Base-by-base conservation (phyloP, 92 coral and sea anemone species). In the Zoanthus sociatus region DNA sequence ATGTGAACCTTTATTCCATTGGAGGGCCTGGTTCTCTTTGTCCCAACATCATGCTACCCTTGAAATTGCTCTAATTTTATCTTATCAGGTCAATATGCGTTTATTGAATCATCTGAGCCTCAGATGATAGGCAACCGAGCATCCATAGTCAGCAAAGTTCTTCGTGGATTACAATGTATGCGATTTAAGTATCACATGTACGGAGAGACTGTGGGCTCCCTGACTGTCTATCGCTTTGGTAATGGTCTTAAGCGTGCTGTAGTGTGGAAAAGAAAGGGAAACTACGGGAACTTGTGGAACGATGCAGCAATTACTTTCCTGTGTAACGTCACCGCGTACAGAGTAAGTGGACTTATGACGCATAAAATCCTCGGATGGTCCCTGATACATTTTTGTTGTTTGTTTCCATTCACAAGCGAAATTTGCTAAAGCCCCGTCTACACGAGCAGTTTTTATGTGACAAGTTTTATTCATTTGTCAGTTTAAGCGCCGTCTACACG, bases 81-180 rank as follows among this genome's bases (percentile, higher is more conserved):
- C 31, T 66, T 71, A 54, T 56, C 42, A 93, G 99, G 96, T 47
- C 90, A 90, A 7, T 97, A 97, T 66, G 94, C 93, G 30, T 97
- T 92, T 84, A 94, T 95, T 15, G 99, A 97, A 87, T 89, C 99
- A 30, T 97, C 99, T 0, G 96, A 90, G 79, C 99, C 99, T 21
- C 91, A 95, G 14, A 75, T 79, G 56, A 31, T 84, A 5, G 93
- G 95, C 12, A 94, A 93, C 90, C 93, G 83, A 63, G 99, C 99
- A 0, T 76, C 90, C 60, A 78, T 97, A 83, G 66, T 90, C 94
- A 97, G 99, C 88, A 94, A 95, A 74, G 73, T 72, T 7, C 84
- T 97, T 13, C 86, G 89, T 20, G 94, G 98, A 8, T 72, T 96
- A 20, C 94, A 94, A 78, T 97, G 99, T 86, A 90, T 97, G 92